A percentile compares a stretch with the other conserved stretches of the same genome.
phyloP scores from a whole-genome alignment of 1,140 invertebrate species.

The Diabrotica undecimpunctata region DNA sequence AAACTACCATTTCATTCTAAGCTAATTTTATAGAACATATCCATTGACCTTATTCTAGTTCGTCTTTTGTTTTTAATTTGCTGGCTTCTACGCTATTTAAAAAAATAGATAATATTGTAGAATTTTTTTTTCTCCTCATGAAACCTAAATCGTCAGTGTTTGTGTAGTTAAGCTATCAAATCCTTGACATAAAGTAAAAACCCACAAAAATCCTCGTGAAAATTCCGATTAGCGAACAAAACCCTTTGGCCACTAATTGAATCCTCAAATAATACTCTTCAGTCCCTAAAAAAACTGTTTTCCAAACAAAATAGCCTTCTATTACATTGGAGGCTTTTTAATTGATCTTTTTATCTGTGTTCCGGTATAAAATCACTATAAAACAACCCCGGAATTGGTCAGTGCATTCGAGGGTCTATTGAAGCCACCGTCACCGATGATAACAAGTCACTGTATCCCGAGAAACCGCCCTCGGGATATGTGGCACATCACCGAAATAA shows the following conservation, averaged over 20 bases:
- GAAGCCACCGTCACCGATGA: slow-evolving; percentile 22
- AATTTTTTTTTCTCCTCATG: too few species aligned
- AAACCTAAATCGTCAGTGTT: too few species aligned
- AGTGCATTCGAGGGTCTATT: slow-evolving; percentile 26
- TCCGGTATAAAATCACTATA: slow-evolving; percentile 31
- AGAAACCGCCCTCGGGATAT: slow-evolving; percentile 28
- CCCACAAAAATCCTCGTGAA: neutral
- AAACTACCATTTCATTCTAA: too few species aligned
- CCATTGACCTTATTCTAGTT: too few species aligned
- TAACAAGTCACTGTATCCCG: slow-evolving; percentile 29
- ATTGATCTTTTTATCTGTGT: slow-evolving; percentile 33
- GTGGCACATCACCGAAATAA: slow-evolving; percentile 23
- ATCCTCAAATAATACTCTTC: slow-evolving; percentile 17
- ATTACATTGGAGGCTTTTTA: slow-evolving; percentile 18
- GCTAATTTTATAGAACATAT: too few species aligned
- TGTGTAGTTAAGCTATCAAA: too few species aligned
- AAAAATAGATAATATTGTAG: too few species aligned
- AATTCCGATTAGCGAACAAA: neutral
- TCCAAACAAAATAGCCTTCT: slow-evolving; percentile 17
- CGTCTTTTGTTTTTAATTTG: too few species aligned
- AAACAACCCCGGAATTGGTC: slow-evolving; percentile 31
- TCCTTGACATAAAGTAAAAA: too few species aligned
- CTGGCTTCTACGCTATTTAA: too few species aligned
- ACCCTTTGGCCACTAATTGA: slow-evolving; percentile 19
- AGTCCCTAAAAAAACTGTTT: slow-evolving; percentile 12